Conservation (phyloP, 2,888 invertebrate genomes). For the Panopea generosa region DNA sequence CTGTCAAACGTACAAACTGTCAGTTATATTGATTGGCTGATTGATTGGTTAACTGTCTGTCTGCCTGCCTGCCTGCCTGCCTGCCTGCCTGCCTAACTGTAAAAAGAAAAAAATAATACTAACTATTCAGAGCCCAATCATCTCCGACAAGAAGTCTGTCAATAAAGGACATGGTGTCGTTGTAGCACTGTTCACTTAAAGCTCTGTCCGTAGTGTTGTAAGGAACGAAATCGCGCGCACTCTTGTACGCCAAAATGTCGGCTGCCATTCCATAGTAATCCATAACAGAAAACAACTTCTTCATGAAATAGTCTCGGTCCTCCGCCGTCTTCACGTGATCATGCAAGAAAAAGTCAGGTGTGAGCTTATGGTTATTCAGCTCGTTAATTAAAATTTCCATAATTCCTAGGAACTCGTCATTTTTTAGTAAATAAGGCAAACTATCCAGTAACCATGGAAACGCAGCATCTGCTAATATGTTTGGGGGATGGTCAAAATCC, state of each 20-base stretch:
- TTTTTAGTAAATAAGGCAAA: slow-evolving; percentile 26
- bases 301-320: slow-evolving; percentile 23
- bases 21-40: too few relatives aligned
- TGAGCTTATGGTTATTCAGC: background rate
- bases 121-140: slow-evolving; percentile 66
- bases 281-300: slow-evolving; percentile 13
- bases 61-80: too few relatives aligned
- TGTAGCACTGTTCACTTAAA: slow-evolving; percentile 58
- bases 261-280: slow-evolving; percentile 31
- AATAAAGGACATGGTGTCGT: slow-evolving; percentile 60
- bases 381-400: slow-evolving; percentile 10
- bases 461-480: background rate
- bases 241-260: slow-evolving; percentile 22
- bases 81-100: too few relatives aligned
- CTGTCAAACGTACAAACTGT: too few relatives aligned
- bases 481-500: slow-evolving; percentile 31
- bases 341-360: background rate
- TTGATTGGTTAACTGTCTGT: too few relatives aligned
- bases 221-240: slow-evolving; percentile 44
- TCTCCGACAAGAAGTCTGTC: slow-evolving; percentile 48
- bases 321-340: background rate
- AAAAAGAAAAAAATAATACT: too few relatives aligned
- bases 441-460: slow-evolving; percentile 25
- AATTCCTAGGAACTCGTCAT: slow-evolving; percentile 21
- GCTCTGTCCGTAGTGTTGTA: slow-evolving; percentile 32